These are phyloP conservation scores for Drosophila borborema DNA, from an alignment of 2,888 invertebrate genomes.

Conservation along the genomic window DNA sequence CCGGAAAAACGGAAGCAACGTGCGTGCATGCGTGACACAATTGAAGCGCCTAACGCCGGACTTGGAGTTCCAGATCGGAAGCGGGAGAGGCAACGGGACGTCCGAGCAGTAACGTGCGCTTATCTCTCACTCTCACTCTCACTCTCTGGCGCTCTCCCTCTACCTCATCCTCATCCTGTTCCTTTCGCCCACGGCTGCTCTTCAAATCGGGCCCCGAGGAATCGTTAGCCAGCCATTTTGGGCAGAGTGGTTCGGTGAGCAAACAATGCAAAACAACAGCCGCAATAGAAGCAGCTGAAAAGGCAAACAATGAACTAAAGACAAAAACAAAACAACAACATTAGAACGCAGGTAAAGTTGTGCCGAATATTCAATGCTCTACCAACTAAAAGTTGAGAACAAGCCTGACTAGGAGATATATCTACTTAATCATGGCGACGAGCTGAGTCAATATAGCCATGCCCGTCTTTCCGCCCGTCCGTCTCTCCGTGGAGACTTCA, in stretches of 20 bases:
- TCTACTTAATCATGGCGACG: no score
- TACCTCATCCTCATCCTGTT: constrained; percentile 9
- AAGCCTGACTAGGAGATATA: neutral
- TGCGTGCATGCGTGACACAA: constrained; percentile 83
- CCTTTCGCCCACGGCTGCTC: constrained; percentile 12
- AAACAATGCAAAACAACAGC: constrained; percentile 70
- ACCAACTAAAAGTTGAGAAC: neutral
- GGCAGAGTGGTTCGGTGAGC: constrained; percentile 59
- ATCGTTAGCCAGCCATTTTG: constrained; percentile 76
- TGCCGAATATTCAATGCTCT: constrained; percentile 20
- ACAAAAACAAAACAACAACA: constrained; percentile 26
- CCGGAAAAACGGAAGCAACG: constrained; percentile 82
- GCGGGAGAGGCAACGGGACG: constrained; percentile 3
- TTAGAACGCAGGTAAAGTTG: neutral
- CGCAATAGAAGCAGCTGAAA: constrained; percentile 46
- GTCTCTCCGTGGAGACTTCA: neutral
- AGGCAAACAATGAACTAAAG: constrained; percentile 69
- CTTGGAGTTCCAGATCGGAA: neutral
- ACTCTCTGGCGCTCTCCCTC: neutral
- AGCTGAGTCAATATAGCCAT: no score
- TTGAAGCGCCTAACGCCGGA: constrained; percentile 75
- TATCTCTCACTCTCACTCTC: constrained; percentile 47
- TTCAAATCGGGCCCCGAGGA: constrained; percentile 71
- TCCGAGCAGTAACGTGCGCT: constrained; percentile 44
- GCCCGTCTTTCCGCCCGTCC: no score